Percentiles rank a stretch among this genome's conserved stretches.
phyloP scores from a whole-genome alignment of 64 coral and sea anemone species.

The Dendronephthya gigantea region DNA sequence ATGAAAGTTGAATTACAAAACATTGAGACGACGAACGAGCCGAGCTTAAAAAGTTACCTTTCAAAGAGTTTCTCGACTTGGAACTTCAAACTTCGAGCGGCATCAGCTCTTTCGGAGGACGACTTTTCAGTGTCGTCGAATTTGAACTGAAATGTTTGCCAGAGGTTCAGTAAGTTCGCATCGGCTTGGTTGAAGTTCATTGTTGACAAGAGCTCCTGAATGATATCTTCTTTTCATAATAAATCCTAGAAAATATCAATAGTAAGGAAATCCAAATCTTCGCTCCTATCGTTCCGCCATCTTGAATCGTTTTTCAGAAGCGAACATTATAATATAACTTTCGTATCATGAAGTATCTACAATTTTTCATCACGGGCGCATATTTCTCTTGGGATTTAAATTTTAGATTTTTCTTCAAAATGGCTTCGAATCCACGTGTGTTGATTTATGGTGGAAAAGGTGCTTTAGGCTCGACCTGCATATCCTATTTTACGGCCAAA shows the following conservation, averaged over 20 bases:
- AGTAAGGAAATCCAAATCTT: neutral
- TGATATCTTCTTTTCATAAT: neutral
- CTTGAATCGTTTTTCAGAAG: neutral
- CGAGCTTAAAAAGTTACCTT: neutral
- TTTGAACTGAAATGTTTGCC: conserved; percentile 52
- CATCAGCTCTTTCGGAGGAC: conserved; percentile 20
- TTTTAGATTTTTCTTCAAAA: conserved; percentile 41
- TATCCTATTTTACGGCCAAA: conserved; percentile 75
- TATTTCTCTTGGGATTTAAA: neutral
- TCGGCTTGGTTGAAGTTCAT: conserved; percentile 38
- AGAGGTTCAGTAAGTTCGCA: conserved; percentile 26
- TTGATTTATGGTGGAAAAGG: conserved; percentile 94
- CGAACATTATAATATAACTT: neutral
- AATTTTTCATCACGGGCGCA: neutral
- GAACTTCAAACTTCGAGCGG: conserved; percentile 32
- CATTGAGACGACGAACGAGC: neutral
- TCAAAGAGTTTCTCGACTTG: conserved; percentile 16
- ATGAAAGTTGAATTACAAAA: too few relatives aligned
- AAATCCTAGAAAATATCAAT: neutral
- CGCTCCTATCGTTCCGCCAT: neutral
- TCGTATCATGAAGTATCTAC: neutral
- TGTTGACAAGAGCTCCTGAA: neutral
- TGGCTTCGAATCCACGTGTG: conserved; percentile 50
- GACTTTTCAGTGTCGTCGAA: conserved; percentile 8
- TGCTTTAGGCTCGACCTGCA: conserved; percentile 80